phyloP scores from a whole-genome alignment of 2,113 vertebrate species.

The Sinocyclocheilus maitianheensis region DNA sequence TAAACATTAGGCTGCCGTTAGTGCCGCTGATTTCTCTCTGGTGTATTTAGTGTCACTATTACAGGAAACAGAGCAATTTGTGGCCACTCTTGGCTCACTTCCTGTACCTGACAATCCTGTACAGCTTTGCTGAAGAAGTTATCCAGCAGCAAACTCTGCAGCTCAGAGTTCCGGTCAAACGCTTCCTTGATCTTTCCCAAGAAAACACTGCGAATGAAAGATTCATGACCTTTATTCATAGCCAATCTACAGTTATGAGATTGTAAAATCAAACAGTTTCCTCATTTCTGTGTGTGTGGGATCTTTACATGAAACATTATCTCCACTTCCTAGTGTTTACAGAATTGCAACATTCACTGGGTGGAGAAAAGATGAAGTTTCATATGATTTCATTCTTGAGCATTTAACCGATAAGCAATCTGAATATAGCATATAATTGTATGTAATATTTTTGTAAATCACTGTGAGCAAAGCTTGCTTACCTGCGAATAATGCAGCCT shows the following conservation, averaged over 20 bases:
- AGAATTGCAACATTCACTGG: slow-evolving; percentile 48
- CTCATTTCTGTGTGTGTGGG: not conserved
- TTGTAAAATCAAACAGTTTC: not conserved
- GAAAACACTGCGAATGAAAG: slow-evolving; percentile 81
- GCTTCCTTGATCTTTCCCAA: slow-evolving; percentile 97
- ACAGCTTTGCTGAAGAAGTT: slow-evolving; percentile 89
- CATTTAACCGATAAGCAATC: not conserved
- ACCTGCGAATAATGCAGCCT: slow-evolving; percentile 98
- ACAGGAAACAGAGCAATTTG: not conserved
- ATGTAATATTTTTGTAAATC: not conserved
- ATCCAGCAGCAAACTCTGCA: slow-evolving; percentile 91
- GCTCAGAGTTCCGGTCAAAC: slow-evolving; percentile 83
- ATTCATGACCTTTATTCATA: not conserved
- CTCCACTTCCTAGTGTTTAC: slow-evolving; percentile 41
- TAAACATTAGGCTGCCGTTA: not conserved
- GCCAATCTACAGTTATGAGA: not conserved
- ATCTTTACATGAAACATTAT: slow-evolving; percentile 25
- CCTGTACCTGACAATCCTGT: slow-evolving; percentile 88
- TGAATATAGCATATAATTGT: not conserved
- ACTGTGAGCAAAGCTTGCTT: not conserved
- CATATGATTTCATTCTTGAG: not conserved
- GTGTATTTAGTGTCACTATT: not conserved
- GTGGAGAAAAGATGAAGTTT: not conserved
- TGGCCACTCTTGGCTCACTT: not conserved
- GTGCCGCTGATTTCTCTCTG: not conserved